Percentiles rank a stretch among this genome's conserved stretches.
phyloP scores from a whole-genome alignment of 2,113 vertebrate species.

The Smithornis capensis region DNA sequence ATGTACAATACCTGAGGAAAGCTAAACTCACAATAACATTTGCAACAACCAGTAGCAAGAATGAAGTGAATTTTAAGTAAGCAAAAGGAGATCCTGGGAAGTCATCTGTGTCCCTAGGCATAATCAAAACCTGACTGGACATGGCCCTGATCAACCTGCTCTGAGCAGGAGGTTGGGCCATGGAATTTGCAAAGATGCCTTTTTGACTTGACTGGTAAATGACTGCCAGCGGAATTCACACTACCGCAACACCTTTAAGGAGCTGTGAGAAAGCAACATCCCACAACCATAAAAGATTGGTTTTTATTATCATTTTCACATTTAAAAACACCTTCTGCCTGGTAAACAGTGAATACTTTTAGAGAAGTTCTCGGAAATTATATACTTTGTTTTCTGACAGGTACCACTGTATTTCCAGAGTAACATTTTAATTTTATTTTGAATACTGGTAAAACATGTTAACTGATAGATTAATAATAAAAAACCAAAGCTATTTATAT shows the following conservation, averaged over 20 bases:
- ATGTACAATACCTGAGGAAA: neutral
- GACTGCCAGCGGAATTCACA: neutral
- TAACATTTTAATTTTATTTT: neutral
- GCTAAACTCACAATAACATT: neutral
- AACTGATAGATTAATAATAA: neutral
- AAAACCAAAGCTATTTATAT: accelerated
- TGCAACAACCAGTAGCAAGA: neutral
- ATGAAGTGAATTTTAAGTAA: neutral
- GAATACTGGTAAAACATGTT: neutral
- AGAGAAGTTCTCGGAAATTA: neutral
- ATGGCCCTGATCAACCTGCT: neutral
- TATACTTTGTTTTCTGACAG: neutral
- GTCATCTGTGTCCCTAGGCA: neutral
- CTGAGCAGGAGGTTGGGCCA: neutral
- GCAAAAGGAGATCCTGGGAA: neutral
- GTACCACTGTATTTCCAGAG: neutral
- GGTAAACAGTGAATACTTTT: neutral
- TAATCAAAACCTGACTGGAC: neutral
- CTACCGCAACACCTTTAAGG: neutral
- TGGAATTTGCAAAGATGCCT: neutral
- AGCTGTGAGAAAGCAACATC: neutral
- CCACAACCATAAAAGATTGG: accelerated
- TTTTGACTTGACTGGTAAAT: neutral
- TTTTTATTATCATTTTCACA: neutral
- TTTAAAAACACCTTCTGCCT: neutral